Conservation (phyloP, 1,140 invertebrate genomes). For the Philopotamus ludificatus region DNA sequence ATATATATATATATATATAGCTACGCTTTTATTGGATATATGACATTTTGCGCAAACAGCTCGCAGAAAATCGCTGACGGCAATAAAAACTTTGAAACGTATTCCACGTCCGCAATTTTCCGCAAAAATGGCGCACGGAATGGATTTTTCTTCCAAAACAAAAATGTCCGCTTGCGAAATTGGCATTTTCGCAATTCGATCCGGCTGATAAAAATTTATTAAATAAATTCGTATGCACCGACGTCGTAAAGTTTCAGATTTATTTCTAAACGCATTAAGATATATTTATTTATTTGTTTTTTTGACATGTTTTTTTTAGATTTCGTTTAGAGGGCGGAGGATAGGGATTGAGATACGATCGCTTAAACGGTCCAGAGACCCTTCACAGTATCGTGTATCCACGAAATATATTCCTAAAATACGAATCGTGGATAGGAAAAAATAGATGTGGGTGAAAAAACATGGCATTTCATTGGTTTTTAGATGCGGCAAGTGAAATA, state of each 20-base stretch:
- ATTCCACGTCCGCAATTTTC: constrained; percentile 10
- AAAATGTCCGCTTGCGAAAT: constrained; percentile 33
- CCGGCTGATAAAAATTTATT: constrained; percentile 24
- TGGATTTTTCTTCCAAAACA: constrained; percentile 30
- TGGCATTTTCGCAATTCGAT: constrained; percentile 39
- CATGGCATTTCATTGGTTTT: background rate
- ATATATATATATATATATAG: constrained; percentile 10
- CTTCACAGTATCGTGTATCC: constrained; percentile 14
- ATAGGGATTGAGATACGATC: constrained; percentile 32
- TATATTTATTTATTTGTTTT: constrained; percentile 28
- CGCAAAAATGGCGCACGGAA: background rate
- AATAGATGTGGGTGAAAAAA: background rate
- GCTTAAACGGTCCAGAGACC: constrained; percentile 13
- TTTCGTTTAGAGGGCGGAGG: constrained; percentile 31
- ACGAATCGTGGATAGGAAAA: constrained; percentile 11
- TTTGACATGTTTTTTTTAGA: constrained; percentile 32
- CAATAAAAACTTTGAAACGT: constrained; percentile 38
- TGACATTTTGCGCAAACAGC: constrained; percentile 20
- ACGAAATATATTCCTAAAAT: constrained; percentile 17
- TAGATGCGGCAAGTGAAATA: constrained; percentile 15
- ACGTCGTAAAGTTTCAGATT: constrained; percentile 40
- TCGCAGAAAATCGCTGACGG: constrained; percentile 33
- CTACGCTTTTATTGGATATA: background rate
- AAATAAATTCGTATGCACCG: constrained; percentile 26
- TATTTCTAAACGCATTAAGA: constrained; percentile 39